Conservation (phyloP, 2,888 invertebrate genomes). For the Omphaloscelis lunosa region DNA sequence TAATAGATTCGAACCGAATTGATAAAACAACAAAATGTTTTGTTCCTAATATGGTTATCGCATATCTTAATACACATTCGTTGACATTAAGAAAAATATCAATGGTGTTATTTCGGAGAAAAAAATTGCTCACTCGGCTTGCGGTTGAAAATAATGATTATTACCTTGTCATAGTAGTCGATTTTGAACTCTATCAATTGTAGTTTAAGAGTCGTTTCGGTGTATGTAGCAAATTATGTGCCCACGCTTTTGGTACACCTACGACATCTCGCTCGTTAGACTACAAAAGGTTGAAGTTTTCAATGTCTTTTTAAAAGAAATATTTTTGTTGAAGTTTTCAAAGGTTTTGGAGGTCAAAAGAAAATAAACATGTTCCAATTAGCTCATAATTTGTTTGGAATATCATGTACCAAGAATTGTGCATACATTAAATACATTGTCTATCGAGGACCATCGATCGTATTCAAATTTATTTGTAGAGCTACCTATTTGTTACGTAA, state of each 20-base stretch:
- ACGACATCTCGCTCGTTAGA: conserved; percentile 37
- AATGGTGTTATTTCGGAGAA: conserved; percentile 50
- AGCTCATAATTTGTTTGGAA: neutral
- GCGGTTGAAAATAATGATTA: conserved; percentile 29
- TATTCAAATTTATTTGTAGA: conserved; percentile 47
- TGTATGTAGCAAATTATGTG: neutral
- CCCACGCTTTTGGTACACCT: conserved; percentile 52
- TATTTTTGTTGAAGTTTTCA: conserved; percentile 1
- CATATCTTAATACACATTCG: conserved; percentile 36
- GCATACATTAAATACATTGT: neutral
- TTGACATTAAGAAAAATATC: conserved; percentile 43
- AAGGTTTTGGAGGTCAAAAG: no score
- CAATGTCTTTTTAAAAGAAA: conserved; percentile 12
- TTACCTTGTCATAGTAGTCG: neutral
- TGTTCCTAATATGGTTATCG: conserved; percentile 45
- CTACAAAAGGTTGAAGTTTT: conserved; percentile 21
- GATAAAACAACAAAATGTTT: conserved; percentile 26
- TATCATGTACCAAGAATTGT: neutral
- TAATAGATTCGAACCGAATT: conserved; percentile 32
- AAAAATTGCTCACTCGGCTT: conserved; percentile 42
- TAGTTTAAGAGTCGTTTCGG: neutral
- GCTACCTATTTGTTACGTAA: conserved; percentile 23
- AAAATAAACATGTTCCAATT: neutral
- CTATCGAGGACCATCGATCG: conserved; percentile 40
- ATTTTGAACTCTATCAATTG: conserved; percentile 24